Conservation (phyloP, 2,888 invertebrate species). For the Cremastinae sp. region DNA sequence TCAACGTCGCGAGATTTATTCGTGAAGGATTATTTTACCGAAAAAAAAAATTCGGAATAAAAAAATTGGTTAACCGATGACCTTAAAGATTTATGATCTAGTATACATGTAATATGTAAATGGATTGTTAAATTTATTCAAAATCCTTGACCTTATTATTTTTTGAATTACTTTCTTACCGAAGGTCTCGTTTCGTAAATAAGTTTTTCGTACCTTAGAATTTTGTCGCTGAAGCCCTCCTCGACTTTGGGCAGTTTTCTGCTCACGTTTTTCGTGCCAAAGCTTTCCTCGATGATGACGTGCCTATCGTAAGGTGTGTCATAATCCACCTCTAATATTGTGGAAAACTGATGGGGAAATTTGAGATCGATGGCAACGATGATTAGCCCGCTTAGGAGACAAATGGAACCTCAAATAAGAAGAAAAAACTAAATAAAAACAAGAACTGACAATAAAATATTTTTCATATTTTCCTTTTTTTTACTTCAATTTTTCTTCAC, state of each 20-base stretch:
- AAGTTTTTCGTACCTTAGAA: conserved; percentile 70
- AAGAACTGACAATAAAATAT: neutral
- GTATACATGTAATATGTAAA: neutral
- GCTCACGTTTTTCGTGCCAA: conserved; percentile 82
- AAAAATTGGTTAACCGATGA: neutral
- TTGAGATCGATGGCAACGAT: conserved; percentile 92
- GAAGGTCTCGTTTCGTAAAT: conserved; percentile 1
- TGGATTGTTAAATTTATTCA: neutral
- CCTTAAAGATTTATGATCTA: neutral
- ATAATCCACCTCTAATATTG: conserved; percentile 94
- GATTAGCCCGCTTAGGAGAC: conserved; percentile 88
- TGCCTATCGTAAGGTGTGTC: conserved; percentile 96
- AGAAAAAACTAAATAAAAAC: neutral
- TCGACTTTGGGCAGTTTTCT: conserved; percentile 74
- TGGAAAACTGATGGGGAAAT: conserved; percentile 95
- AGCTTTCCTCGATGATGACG: conserved; percentile 94
- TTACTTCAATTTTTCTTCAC: too few species aligned
- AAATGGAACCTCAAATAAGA: conserved; percentile 85
- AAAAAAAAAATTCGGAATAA: too few species aligned
- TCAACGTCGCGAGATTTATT: neutral
- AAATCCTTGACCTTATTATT: neutral
- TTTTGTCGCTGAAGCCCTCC: conserved; percentile 74
- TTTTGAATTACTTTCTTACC: neutral
- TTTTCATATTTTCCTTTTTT: conserved; percentile 23
- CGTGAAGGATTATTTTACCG: too few species aligned